phyloP scores from a whole-genome alignment of 2,888 invertebrate species.

The Caradrina kadenii region DNA sequence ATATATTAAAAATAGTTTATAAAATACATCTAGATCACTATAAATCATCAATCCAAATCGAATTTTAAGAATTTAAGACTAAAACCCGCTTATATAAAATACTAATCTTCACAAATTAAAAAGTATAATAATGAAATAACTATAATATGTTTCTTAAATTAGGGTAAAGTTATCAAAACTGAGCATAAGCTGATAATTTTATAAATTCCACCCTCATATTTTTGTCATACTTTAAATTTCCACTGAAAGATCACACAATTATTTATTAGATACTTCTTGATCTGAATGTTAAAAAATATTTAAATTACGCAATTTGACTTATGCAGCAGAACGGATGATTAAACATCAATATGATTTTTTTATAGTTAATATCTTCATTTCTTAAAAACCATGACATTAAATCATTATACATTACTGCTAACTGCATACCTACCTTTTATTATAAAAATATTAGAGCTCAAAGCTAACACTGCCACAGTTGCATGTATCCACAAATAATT shows the following conservation, averaged over 20 bases:
- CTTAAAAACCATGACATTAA: no score
- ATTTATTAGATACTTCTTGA: background rate
- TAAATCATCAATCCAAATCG: conserved; percentile 11
- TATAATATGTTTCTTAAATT: conserved; percentile 6
- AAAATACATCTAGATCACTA: conserved; percentile 22
- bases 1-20: conserved; percentile 8
- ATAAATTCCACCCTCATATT: conserved; percentile 29
- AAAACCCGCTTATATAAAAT: conserved; percentile 21
- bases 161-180: conserved; percentile 9
- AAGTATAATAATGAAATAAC: conserved; percentile 11
- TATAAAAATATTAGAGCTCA: conserved; percentile 7
- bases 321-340: no score
- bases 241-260: background rate
- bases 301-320: no score
- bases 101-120: conserved; percentile 18
- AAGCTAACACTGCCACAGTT: conserved; percentile 5
- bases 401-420: background rate
- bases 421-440: background rate
- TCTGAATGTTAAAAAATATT: background rate
- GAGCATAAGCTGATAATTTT: conserved; percentile 3
- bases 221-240: conserved; percentile 4
- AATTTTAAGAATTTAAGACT: conserved; percentile 8
- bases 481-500: background rate
- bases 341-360: no score
- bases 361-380: no score